phyloP scores from a whole-genome alignment of 2,113 vertebrate species.

The Miniopterus natalensis region DNA sequence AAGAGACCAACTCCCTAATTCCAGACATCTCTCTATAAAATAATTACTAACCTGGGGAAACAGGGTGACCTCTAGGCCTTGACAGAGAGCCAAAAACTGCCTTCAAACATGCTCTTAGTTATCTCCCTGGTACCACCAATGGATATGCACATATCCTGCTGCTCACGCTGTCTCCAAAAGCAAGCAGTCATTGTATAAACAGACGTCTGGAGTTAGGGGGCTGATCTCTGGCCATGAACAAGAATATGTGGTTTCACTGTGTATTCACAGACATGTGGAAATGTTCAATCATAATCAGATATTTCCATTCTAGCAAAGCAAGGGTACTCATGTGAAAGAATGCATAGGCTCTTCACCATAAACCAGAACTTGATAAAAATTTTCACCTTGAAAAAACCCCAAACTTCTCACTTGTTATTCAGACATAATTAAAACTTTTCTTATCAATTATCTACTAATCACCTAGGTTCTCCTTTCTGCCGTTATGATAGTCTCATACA shows the following conservation, averaged over 20 bases:
- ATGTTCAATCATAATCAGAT: neutral
- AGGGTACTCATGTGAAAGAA: neutral
- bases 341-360: neutral
- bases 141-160: neutral
- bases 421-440: constrained; percentile 35
- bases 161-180: neutral
- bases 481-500: neutral
- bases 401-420: neutral
- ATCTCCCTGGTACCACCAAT: neutral
- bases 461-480: neutral
- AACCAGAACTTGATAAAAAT: neutral
- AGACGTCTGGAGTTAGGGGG: neutral
- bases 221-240: neutral
- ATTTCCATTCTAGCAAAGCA: neutral
- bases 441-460: constrained; percentile 15
- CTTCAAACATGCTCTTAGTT: neutral
- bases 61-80: neutral
- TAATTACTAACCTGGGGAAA: neutral
- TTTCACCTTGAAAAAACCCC: neutral
- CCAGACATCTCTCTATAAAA: neutral
- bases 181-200: neutral
- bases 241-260: neutral
- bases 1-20: neutral
- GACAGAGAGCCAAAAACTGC: neutral
- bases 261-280: neutral